These are phyloP conservation scores for Riparia riparia DNA, from an alignment of 2,113 vertebrate genomes.

Conservation along the genomic window DNA sequence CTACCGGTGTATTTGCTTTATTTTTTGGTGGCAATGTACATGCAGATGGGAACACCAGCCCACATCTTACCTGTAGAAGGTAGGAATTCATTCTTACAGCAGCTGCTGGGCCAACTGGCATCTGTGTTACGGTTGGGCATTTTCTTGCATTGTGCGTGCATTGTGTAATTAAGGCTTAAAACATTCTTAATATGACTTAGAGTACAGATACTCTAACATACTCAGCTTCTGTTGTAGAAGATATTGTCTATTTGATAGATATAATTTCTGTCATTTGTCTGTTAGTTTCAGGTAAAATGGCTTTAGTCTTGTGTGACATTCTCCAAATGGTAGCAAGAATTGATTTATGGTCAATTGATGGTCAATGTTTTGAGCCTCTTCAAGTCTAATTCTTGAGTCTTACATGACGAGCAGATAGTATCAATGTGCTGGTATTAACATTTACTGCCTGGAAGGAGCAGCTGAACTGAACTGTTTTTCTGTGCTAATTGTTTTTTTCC, in stretches of 20 bases:
- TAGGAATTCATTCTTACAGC: background rate
- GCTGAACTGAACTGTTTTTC: background rate
- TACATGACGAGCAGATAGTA: background rate
- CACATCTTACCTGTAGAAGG: background rate
- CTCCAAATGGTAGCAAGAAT: background rate
- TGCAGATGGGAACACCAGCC: background rate
- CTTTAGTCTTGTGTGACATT: background rate
- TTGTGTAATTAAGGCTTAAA: background rate
- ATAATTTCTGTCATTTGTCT: background rate
- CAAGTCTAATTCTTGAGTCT: background rate
- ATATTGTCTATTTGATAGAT: background rate
- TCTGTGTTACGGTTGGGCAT: fast-evolving
- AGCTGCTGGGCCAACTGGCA: background rate
- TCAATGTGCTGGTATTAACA: background rate
- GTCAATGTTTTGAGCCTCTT: background rate
- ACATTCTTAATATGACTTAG: background rate
- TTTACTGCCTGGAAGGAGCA: background rate
- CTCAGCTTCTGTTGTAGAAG: background rate
- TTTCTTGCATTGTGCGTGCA: background rate
- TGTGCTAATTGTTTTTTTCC: background rate
- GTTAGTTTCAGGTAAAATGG: background rate
- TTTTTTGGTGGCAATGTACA: background rate
- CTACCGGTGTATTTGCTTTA: background rate
- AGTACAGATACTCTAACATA: background rate
- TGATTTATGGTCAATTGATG: background rate